Conservation (phyloP, 2,888 invertebrate species). For the Epinotia brunnichana region DNA sequence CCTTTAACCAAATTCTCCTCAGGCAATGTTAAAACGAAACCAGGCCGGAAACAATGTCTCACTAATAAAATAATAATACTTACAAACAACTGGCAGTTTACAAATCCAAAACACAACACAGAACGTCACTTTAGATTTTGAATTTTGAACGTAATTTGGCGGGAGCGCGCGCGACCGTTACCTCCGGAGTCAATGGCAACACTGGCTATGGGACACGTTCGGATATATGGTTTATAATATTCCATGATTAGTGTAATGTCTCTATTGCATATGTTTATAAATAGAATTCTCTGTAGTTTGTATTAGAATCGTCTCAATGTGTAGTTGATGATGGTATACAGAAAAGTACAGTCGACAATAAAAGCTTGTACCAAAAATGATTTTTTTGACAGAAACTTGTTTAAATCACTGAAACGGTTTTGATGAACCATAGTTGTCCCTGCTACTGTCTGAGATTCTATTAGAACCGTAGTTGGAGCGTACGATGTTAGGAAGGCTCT, state of each 20-base stretch:
- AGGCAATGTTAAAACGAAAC: background rate
- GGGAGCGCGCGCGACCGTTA: constrained; percentile 32
- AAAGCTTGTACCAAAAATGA: no score
- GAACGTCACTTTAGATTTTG: constrained; percentile 37
- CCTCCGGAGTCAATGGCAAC: constrained; percentile 7
- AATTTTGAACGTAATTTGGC: constrained; percentile 17
- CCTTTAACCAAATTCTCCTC: background rate
- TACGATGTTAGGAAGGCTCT: no score
- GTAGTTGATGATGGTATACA: no score
- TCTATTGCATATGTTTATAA: constrained; percentile 18
- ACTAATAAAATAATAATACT: constrained; percentile 18
- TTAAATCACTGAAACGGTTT: no score
- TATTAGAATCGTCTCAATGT: no score
- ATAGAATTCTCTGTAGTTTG: constrained; percentile 14
- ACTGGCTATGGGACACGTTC: constrained; percentile 30
- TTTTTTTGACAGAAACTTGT: no score
- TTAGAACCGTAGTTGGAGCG: no score
- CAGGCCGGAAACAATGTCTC: background rate
- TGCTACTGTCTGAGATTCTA: no score
- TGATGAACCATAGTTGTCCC: no score
- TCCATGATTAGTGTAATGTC: constrained; percentile 10
- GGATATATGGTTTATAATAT: constrained; percentile 27
- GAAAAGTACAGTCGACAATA: no score
- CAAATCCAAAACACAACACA: constrained; percentile 39
- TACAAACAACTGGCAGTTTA: constrained; percentile 31